Conservation (phyloP, 2,113 vertebrate species). For the Rhinogobius similis region DNA sequence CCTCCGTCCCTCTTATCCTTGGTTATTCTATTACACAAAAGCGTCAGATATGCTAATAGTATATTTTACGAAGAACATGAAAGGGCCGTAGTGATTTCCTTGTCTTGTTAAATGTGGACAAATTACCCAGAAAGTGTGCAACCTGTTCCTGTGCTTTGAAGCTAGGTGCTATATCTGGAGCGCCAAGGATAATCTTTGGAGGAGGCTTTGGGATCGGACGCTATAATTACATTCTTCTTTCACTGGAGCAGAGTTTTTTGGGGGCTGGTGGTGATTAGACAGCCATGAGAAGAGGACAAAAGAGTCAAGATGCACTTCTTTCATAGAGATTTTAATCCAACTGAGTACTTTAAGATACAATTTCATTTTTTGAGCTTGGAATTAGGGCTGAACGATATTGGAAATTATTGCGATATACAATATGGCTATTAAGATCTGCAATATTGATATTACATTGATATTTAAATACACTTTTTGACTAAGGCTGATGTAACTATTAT, state of each 20-base stretch:
- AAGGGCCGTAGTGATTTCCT: conserved; percentile 24
- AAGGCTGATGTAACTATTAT: too few relatives aligned
- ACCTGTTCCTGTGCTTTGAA: conserved; percentile 26
- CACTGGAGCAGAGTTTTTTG: conserved; percentile 4
- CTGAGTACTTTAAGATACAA: not conserved
- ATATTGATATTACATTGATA: too few relatives aligned
- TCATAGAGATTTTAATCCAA: not conserved
- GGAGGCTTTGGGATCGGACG: conserved; percentile 29
- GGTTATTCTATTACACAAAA: conserved; percentile 19
- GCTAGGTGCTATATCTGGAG: conserved; percentile 16
- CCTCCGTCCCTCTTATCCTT: not conserved
- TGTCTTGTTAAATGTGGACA: conserved; percentile 50
- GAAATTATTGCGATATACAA: too few relatives aligned
- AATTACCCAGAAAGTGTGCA: conserved; percentile 29
- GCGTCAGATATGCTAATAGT: conserved; percentile 35
- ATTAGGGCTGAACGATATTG: too few relatives aligned
- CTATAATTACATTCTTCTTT: conserved; percentile 18
- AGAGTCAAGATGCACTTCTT: not conserved
- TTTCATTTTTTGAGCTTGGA: not conserved
- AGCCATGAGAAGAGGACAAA: not conserved
- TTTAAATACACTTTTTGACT: too few relatives aligned
- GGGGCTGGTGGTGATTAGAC: not conserved
- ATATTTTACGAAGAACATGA: conserved; percentile 26
- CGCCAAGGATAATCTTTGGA: conserved; percentile 26
- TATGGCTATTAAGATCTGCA: too few relatives aligned